Base-by-base conservation (phyloP, 2,797 vertebrate species). In the Melanotaenia trifasciata region DNA sequence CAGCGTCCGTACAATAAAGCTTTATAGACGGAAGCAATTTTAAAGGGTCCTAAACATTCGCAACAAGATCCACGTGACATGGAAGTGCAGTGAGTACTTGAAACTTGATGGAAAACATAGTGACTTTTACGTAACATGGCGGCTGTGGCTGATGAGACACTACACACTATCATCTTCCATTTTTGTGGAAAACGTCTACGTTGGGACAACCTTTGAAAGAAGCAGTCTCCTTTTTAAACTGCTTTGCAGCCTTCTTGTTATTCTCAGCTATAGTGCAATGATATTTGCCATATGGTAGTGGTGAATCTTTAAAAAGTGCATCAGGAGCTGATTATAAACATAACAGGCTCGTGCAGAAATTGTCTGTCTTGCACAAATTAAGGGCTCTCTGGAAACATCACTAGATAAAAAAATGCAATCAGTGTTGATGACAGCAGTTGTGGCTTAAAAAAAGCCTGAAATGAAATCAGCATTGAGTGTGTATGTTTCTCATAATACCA, bases 41-140 rank as follows among this genome's bases (percentile, higher is more conserved):
- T 61, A 88, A 81, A 80, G 75, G 70, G 72, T 78, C 76, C 58
- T 73, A 67, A 84, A 87, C 69, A 84, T 79, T 87, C 76, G 68
- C 56, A 76, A 60, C 67, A 40, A 60, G 63, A 70, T 58, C 76
- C 68, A 71, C 62, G 75, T 81, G 74, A 68, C 66, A 64, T 16
- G 26, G 38, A 57, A 67, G 71, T 74, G 70, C 67, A 62, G 59
- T 5, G 47, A 53, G 67, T 68, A 64, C 57, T 71, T 57, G 47
- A 70, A 56, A 51, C 62, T 62, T 18, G 24, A 56, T 57, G 75
- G 70, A 81, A 84, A 85, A 82, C 64, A 78, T 10, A 67, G 50
- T 36, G 63, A 58, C 57, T n/a, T 38, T 57, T 62, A 20, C 7
- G 71, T n/a, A 72, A 78, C 72, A 22, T 22, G 54, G 61, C 24